A percentile compares a stretch with the other conserved stretches of the same genome.
Conservation (phyloP, 2,797 vertebrate genomes). For the Eupleurogrammus muticus region DNA sequence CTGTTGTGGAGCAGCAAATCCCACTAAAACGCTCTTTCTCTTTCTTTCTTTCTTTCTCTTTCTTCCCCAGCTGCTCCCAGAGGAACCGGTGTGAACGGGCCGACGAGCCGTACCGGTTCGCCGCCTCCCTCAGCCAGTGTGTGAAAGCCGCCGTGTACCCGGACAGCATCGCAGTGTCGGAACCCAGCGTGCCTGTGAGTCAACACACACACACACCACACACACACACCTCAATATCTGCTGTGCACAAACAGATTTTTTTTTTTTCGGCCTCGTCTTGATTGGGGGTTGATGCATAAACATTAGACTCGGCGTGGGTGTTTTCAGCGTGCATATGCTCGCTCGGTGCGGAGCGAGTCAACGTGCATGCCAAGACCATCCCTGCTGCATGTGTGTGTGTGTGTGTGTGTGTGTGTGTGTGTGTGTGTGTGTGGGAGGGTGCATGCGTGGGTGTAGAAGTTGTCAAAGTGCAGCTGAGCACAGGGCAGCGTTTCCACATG, state of each 20-base stretch:
- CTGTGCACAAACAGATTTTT: conserved; percentile 61
- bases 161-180: conserved; percentile 95
- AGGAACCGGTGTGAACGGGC: conserved; percentile 92
- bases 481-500: conserved; percentile 53
- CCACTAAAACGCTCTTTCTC: no score
- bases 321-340: conserved; percentile 75
- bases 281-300: conserved; percentile 78
- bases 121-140: conserved; percentile 90
- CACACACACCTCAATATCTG: conserved; percentile 33
- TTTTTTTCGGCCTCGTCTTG: conserved; percentile 56
- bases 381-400: conserved; percentile 73
- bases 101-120: conserved; percentile 92
- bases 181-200: conserved; percentile 92
- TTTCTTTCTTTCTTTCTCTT: not conserved
- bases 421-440: conserved; percentile 72
- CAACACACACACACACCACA: conserved; percentile 19
- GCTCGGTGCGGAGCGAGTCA: conserved; percentile 63
- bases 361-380: conserved; percentile 77
- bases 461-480: conserved; percentile 63
- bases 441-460: conserved; percentile 72
- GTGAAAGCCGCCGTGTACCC: conserved; percentile 91
- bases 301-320: conserved; percentile 74
- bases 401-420: conserved; percentile 67
- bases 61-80: conserved; percentile 92
- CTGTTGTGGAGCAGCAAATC: no score